Conservation (phyloP, 2,797 vertebrate genomes). For the Trichosurus vulpecula region DNA sequence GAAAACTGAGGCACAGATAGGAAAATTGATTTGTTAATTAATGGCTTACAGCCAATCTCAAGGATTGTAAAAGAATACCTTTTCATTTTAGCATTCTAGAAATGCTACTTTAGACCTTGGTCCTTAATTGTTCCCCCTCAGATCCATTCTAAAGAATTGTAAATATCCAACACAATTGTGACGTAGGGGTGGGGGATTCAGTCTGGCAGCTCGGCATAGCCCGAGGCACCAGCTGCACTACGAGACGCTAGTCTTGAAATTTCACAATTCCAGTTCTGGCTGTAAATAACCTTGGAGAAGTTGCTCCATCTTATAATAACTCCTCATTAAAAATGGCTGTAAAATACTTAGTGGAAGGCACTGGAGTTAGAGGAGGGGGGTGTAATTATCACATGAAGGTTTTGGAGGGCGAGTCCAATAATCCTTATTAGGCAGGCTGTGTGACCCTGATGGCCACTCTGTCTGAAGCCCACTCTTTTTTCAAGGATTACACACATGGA, state of each 20-base stretch:
- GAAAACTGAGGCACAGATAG: neutral
- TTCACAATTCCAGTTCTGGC: neutral
- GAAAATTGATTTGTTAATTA: neutral
- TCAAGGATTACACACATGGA: constrained; percentile 40
- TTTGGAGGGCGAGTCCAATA: neutral
- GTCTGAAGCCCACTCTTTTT: constrained; percentile 28
- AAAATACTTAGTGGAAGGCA: neutral
- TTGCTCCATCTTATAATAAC: constrained; percentile 22
- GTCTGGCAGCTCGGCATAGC: neutral
- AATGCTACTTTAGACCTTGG: neutral
- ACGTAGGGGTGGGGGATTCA: neutral
- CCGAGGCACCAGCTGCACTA: neutral
- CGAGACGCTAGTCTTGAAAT: neutral
- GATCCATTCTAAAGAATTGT: neutral
- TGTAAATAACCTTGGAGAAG: constrained; percentile 34
- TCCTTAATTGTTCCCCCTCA: neutral
- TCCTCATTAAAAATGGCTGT: constrained; percentile 4
- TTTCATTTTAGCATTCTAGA: neutral
- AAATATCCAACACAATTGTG: neutral
- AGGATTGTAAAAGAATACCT: neutral
- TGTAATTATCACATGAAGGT: constrained; percentile 29
- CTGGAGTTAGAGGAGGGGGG: constrained; percentile 42
- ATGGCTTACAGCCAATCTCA: neutral
- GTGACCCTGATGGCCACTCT: constrained; percentile 33
- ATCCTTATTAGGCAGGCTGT: constrained; percentile 38